Base-by-base conservation (phyloP, 1,140 invertebrate species). In the Cyclargus thomasi region DNA sequence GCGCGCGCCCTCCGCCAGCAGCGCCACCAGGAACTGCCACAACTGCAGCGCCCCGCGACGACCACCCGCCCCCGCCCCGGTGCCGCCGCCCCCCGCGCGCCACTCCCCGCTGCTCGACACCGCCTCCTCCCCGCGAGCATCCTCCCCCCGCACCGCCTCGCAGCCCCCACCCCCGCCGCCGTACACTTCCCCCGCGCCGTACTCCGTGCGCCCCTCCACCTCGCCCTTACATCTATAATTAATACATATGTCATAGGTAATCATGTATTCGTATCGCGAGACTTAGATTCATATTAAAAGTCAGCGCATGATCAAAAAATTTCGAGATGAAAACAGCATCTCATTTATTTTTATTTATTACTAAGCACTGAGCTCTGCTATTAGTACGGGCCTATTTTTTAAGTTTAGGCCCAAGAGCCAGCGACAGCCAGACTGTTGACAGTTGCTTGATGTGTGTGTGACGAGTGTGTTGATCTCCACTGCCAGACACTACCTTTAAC, bases 21-120 rank as follows among this genome's bases (percentile, higher is more conserved):
- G 90, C 0, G 96, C 94, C 16, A 98, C 97, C 16, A 98, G 91
- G 85, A 99, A 99, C 90, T 99, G 97, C 97, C 97, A 98, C 7
- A 99, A 90, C 79, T 98, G 97, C 1, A 98, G 91, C 0, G 97
- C 97, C 0, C 97, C 97, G 36, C 97, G 92, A 59, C 96, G 86
- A 0, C 91, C 90, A 0, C 82, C 79, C 73, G 88, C 75, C 29
- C 29, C 29, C 1, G 29, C 29, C 63, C 47, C 55, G 83, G 82
- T 82, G 17, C 83, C 63, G 35, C 78, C 76, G 64, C 84, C 83
- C 5, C 82, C 84, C 82, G 82, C 85, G 62, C 75, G 74, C 20
- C 75, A 73, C 17, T 78, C 77, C 16, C 68, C 76, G 10, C 75
- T 76, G 68, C 77, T 78, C 70, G 76, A 71, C 1, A 82, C 78